Conservation (phyloP, 2,113 vertebrate genomes). For the Vicugna pacos region DNA sequence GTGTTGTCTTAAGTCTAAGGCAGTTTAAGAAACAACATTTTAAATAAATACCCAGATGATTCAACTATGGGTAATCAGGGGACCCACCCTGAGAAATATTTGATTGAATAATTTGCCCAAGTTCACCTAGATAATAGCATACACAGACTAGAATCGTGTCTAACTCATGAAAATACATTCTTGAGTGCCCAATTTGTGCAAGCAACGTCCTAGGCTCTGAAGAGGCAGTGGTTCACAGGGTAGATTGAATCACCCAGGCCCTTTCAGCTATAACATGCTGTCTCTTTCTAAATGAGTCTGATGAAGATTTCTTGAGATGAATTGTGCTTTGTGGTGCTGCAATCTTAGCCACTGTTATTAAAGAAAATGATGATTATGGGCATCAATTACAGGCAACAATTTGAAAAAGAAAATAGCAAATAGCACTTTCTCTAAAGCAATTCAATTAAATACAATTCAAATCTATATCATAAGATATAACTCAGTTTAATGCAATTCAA, state of each 20-base stretch:
- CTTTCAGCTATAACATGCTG: neutral
- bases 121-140: neutral
- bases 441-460: neutral
- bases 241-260: rapidly evolving
- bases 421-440: neutral
- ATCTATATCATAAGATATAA: neutral
- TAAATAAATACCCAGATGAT: neutral
- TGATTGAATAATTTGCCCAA: neutral
- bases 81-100: neutral
- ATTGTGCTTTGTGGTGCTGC: neutral
- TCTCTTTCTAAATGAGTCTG: neutral
- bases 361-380: neutral
- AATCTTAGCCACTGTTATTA: neutral
- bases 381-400: neutral
- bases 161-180: neutral
- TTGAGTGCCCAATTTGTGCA: too few species aligned
- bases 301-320: neutral
- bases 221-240: neutral
- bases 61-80: neutral
- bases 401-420: conserved; percentile 9
- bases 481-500: neutral
- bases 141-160: neutral
- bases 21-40: neutral
- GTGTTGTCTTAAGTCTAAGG: neutral
- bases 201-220: neutral